Conservation (phyloP, 2,113 vertebrate genomes). For the Lophochroa leadbeateri region DNA sequence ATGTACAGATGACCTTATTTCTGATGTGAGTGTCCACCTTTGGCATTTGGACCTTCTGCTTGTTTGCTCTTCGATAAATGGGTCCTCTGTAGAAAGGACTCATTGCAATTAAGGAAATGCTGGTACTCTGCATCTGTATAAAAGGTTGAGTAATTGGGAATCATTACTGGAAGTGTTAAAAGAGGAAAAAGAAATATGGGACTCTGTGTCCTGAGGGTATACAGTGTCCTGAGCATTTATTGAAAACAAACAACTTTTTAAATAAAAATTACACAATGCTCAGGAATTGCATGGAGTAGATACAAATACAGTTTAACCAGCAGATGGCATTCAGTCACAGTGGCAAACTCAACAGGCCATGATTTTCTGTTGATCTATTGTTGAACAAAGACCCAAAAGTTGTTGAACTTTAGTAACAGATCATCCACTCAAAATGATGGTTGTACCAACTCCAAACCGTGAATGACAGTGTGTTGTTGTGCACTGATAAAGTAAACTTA, state of each 20-base stretch:
- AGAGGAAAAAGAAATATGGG: background rate
- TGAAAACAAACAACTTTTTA: background rate
- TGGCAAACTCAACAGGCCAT: background rate
- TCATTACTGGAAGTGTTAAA: background rate
- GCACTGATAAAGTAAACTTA: background rate
- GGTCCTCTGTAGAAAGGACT: background rate
- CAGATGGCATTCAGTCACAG: background rate
- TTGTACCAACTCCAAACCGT: background rate
- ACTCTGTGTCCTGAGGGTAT: background rate
- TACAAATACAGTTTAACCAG: background rate
- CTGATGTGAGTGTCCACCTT: background rate
- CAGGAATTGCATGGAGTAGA: background rate
- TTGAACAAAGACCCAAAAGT: background rate
- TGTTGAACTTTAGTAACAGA: background rate
- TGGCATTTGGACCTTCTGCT: background rate
- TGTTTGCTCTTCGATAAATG: background rate
- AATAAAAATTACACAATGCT: background rate
- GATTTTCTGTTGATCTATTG: background rate
- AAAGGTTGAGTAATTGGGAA: background rate
- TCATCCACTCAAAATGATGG: background rate
- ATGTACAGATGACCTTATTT: background rate
- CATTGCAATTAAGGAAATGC: background rate
- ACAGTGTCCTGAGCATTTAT: background rate
- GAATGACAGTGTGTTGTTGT: background rate
- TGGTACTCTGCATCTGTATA: rapidly evolving